Evolutionary conservation across 1,140 invertebrate genomes (phyloP).

Genomic region (Drosophila pruinosa): DNA sequence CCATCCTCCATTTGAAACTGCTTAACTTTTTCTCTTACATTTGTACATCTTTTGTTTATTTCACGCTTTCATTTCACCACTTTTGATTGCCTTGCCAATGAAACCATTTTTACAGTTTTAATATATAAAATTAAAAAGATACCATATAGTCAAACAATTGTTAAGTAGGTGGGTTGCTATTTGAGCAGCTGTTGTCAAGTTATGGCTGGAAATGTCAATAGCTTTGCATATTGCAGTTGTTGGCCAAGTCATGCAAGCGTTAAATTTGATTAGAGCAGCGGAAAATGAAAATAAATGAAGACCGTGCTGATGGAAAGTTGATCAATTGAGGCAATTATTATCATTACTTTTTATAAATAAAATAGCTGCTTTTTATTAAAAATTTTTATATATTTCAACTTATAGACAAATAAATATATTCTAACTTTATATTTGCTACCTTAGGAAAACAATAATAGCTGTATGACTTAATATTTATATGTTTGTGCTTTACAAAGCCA

Average conservation of each 20-base stretch:
- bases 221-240: conserved; percentile 7
- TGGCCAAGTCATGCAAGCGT: background rate
- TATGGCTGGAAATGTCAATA: conserved; percentile 11
- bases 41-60: background rate
- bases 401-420: too few relatives aligned
- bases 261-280: conserved; percentile 15
- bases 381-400: too few relatives aligned
- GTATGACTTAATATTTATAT: too few relatives aligned
- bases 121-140: background rate
- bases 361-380: background rate
- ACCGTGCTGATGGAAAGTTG: too few relatives aligned
- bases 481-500: too few relatives aligned
- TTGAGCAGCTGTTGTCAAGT: background rate
- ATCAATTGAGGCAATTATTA: background rate
- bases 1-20: too few relatives aligned
- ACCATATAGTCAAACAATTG: background rate
- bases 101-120: background rate
- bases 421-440: too few relatives aligned
- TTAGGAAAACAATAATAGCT: too few relatives aligned
- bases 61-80: background rate
- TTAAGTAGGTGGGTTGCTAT: background rate
- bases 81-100: background rate
- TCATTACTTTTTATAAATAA: background rate
- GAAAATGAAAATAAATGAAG: background rate
- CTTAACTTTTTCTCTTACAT: background rate